Evolutionary conservation across 2,797 vertebrate species (phyloP), one percentile per base, ranked within the genome.

Genomic region (Oreochromis mossambicus): DNA sequence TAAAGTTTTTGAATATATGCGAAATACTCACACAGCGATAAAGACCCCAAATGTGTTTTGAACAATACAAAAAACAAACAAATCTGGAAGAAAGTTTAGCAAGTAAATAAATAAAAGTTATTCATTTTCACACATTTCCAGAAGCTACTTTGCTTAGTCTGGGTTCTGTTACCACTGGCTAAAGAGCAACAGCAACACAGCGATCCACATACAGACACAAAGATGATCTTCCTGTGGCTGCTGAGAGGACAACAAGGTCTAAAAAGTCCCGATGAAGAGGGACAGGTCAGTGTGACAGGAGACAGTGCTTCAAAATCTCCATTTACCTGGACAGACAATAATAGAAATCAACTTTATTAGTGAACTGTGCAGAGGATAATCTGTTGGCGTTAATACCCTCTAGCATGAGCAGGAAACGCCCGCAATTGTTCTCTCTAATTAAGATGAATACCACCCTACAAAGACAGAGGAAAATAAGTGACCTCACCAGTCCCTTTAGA

Each of bases 351-450:
- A 90, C 92, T 94, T 94, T 93, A 93, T 94, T 93, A 92, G 92
- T 92, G 92, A 93, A 95, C 84, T 95, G 92, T 95, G 92, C 90
- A 87, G 90, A 86, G 95, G 61, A 82, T 95, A 96, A 97, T 96
- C 94, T 96, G 93, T 90, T 89, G n/a, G 70, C 94, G 83, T 92
- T 93, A 97, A 96, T 94, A 96, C 95, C 91, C 94, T 96, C 86
- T 91, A 95, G 89, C 93, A 94, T 89, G 92, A 92, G 92, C 82
- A 90, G 92, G 94, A 96, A 96, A 96, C 79, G 81, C 91, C 93
- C 95, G 96, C 95, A 96, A 97, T 97, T 97, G 94, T 97, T 97
- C 97, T 97, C 95, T 88, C 96, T 97, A 98, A 98, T 98, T 97
- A 97, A 97, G 96, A 97, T 94, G 95, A 98, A 96, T 96, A 96